Evolutionary conservation across 1,140 invertebrate genomes (phyloP), one percentile per base, ranked within the genome.

Genomic region (Drosophila tristis): DNA sequence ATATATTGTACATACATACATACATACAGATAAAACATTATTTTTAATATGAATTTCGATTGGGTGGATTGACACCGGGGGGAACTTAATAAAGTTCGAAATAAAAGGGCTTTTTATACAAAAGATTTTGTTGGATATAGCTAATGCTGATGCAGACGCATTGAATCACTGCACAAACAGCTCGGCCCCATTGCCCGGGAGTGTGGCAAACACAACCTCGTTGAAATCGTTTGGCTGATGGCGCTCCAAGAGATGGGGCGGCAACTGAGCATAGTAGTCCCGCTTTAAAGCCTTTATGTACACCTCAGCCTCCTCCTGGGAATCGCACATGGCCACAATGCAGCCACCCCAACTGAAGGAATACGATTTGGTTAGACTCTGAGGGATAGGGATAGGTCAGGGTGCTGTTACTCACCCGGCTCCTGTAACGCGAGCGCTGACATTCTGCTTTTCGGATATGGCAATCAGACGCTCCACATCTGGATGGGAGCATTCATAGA

Each of bases 401-500:
- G 31, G 0, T 48, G 0, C 0, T 3, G 0, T 4, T 39, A 43
- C 78, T 93, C 93, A 96, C 94, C 97, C 97, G 15, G 97, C 97
- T 55, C 99, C 99, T 5, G 99, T 99, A 35, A 99, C 93, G 67
- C 98, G 94, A 7, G 97, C 96, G 35, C 98, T 97, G 20, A 97
- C 93, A 39, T 96, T 95, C 57, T 94, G 93, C 50, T 94, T 91
- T 57, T 94, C 92, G n/a, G 97, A 97, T 48, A 96, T 91, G 26
- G 95, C 92, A 31, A 99, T 97, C 4, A 99, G 93, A 53, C 93
- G 93, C 92, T 99, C 98, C 58, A 99, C 93, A 78, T 96, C 95
- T 1, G 95, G 94, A 93, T 99, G 98, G 56, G 97, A 99, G 92
- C 98, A 99, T 92, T 99, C 97, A 91, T 99, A 99, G 1, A 98